A percentile compares a stretch with the other conserved stretches of the same genome.
phyloP scores from a whole-genome alignment of 2,113 vertebrate species.

The Pseudorhombus dupliciocellatus region DNA sequence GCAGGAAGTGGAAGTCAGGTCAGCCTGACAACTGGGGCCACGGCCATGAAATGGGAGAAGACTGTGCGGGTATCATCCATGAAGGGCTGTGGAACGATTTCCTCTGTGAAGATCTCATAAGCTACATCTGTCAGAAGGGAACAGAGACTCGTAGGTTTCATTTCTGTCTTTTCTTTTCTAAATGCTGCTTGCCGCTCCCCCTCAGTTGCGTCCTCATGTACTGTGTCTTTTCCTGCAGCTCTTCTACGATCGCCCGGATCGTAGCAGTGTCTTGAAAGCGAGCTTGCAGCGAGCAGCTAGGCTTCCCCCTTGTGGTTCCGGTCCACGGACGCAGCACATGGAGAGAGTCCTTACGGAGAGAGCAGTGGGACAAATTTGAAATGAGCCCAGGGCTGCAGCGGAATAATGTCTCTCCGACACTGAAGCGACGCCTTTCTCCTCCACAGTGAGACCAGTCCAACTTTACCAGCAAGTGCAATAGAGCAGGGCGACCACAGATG shows the following conservation, averaged over 20 bases:
- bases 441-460: constrained; percentile 54
- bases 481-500: constrained; percentile 58
- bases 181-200: background rate
- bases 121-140: constrained; percentile 91
- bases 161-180: background rate
- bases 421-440: constrained; percentile 48
- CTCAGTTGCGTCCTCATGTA: background rate
- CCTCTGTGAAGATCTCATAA: constrained; percentile 89
- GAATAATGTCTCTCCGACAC: constrained; percentile 24
- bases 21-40: constrained; percentile 95
- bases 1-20: constrained; percentile 92
- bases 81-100: constrained; percentile 94
- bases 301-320: constrained; percentile 46
- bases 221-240: constrained; percentile 37
- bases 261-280: constrained; percentile 50
- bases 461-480: constrained; percentile 67
- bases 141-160: constrained; percentile 74
- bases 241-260: constrained; percentile 26
- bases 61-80: constrained; percentile 89
- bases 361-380: constrained; percentile 58
- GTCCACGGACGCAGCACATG: constrained; percentile 45
- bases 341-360: constrained; percentile 51
- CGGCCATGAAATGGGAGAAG: constrained; percentile 85
- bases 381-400: constrained; percentile 35
- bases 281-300: constrained; percentile 66